Base-by-base conservation (phyloP, 2,888 invertebrate genomes). In the Atrina japonica region DNA sequence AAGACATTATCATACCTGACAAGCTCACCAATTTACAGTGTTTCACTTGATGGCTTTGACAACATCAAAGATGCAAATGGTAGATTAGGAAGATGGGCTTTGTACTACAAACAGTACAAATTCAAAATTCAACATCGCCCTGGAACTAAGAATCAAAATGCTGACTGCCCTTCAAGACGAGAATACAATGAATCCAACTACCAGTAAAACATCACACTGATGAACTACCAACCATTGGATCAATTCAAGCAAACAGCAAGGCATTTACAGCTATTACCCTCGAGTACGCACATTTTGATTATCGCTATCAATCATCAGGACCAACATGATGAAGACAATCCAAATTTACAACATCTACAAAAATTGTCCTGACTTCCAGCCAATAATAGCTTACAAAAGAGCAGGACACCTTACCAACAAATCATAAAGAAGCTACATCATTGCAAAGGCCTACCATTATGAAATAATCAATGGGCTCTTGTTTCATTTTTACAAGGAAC, bases 361-460 rank as follows among this genome's bases (percentile, higher is more conserved):
- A 49, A 49, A 9, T 16, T 49, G 49, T 49, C 49, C 49, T 1
- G 49, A 49, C 18, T 49, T 49, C n/a, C 16, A 49, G 18, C 16
- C 11, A 1, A 49, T 49, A 16, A 16, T 16, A 1, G 18, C 9
- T 49, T 49, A 49, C 18, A 9, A 16, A 16, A 9, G 18, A n/a
- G n/a, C 11, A 9, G 18, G n/a, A 49, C 9, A 9, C 50, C 23
- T 25, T 41, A 30, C 43, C 55, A 25, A 27, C 43, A 21, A 29
- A 55, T 35, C 1, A 27, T 18, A 21, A 23, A 50, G 50, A 29
- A 49, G 29, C 53, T 52, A 63, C 21, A 60, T 68, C 27, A 70
- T 16, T n/a, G 50, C 11, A 7, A 53, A 56, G 23, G 64, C 66
- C 2, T 76, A 70, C 43, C 75, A 76, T 69, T 76, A 78, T 50